Base-by-base conservation (phyloP, 2,797 vertebrate species). In the Parambassis ranga region DNA sequence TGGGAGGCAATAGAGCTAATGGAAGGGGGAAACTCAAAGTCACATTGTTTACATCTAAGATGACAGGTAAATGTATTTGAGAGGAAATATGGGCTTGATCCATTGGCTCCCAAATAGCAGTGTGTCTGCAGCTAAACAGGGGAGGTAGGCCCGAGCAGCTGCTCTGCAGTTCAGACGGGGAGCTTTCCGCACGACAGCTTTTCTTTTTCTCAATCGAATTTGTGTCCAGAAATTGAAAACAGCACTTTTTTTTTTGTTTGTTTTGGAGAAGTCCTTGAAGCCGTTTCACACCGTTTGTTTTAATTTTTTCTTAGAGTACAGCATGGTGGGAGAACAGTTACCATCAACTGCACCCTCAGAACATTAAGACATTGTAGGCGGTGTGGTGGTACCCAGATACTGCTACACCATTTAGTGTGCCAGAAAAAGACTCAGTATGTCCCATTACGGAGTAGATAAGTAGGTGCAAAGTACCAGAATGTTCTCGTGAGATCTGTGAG, bases 11-110 rank as follows among this genome's bases (percentile, higher is more conserved):
- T 89, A 87, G 80, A 84, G 83, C 81, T 90, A 90, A 91, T 91
- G 88, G 87, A 90, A 87, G 74, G 42, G 56, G 86, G 79, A 70
- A 85, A 85, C 80, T 87, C 82, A 89, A 89, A 89, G 86, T 90
- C 90, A 90, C 87, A 90, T 87, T 90, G 90, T 90, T 89, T 90
- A 88, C 89, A 90, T 88, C 82, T 65, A 58, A 79, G 84, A 86
- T 90, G 90, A 90, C 88, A 91, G 81, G 84, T 82, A 82, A 89
- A 89, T 89, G 83, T 85, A 86, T 90, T 84, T 79, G 80, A 83
- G 75, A 87, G 84, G 83, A 90, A 89, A 89, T 89, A 89, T 77
- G 65, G 68, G 50, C 65, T 69, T 80, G 81, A 87, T 80, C 71
- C 70, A 58, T 59, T 59, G 75, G 50, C 73, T 85, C 37, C 65